A percentile compares a stretch with the other conserved stretches of the same genome.
These are phyloP conservation scores for Poecilia picta DNA, from an alignment of 2,797 vertebrate genomes.

Conservation along the genomic window DNA sequence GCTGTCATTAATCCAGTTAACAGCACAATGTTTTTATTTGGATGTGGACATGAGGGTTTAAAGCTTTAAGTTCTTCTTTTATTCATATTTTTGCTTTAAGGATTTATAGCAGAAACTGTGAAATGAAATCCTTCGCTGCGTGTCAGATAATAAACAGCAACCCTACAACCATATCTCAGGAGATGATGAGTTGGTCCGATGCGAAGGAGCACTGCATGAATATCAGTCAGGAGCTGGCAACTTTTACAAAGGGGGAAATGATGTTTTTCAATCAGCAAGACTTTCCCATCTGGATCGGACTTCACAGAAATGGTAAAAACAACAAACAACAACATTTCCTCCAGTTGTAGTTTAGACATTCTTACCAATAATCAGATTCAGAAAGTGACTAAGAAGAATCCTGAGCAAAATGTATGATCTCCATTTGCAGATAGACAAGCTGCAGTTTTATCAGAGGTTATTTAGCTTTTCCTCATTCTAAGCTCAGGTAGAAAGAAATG, in stretches of 20 bases:
- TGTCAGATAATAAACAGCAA: neutral
- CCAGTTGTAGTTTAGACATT: neutral
- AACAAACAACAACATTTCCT: neutral
- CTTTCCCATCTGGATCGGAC: constrained; percentile 52
- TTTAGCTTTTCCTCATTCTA: neutral
- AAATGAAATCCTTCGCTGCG: accelerated
- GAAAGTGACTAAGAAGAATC: neutral
- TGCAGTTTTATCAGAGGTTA: neutral
- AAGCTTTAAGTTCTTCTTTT: neutral
- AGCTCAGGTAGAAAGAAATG: neutral
- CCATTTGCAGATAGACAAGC: neutral
- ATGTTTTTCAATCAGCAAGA: accelerated
- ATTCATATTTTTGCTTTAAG: constrained; percentile 25
- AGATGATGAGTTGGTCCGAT: constrained; percentile 18
- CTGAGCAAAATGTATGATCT: neutral
- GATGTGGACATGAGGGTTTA: neutral
- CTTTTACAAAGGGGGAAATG: accelerated
- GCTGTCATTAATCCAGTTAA: neutral
- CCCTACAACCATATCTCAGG: neutral
- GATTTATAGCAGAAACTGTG: accelerated
- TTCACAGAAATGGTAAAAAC: constrained; percentile 39
- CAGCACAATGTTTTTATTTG: neutral
- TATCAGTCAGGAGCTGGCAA: accelerated
- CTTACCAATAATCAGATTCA: neutral
- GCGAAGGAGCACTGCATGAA: constrained; percentile 16